Evolutionary conservation across 2,888 invertebrate genomes (phyloP), one percentile per base, ranked within the genome.

Genomic region (Drosophila antonietae): DNA sequence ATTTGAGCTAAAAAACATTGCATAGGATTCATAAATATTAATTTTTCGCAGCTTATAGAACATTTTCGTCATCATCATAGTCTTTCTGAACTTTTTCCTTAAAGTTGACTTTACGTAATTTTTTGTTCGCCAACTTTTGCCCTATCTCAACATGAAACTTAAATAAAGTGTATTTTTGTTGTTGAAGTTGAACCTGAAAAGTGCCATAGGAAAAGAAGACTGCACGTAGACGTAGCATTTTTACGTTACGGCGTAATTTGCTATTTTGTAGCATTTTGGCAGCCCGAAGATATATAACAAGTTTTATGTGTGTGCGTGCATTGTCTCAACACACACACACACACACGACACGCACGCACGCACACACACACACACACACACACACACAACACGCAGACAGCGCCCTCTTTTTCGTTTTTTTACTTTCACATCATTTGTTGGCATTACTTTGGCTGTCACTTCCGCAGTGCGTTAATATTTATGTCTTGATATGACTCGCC

Each of bases 371-470:
- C 41, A 28, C 33, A 23, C 15, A 23, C 41, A 58, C 10, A 31
- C 18, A 28, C 9, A 37, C 15, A 39, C 18, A 14, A 31, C 10
- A 37, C 15, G 33, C 18, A 28, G 14, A 15, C 15, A 28, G 31
- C 49, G n/a, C 18, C 53, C 23, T 39, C 20, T 63, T 60, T 61
- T 58, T 60, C 43, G n/a, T 63, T 63, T 64, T 57, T 60, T 53
- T 44, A 75, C 67, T 84, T 81, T 82, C 72, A 75, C 86, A 73
- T 88, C 78, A 80, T 83, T 88, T 83, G 83, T 78, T 80, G 86
- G 73, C 78, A 86, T 88, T 85, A 86, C 88, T 80, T 78, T 68
- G 78, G 61, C 75, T 78, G 86, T 80, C 83, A 72, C 78, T 80
- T 83, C 88, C 86, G 86, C 69, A 58, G 83, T 80, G 68, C 78